Evolutionary conservation across 1,140 invertebrate species (phyloP).

Genomic region (Zaprionus kolodkinae): DNA sequence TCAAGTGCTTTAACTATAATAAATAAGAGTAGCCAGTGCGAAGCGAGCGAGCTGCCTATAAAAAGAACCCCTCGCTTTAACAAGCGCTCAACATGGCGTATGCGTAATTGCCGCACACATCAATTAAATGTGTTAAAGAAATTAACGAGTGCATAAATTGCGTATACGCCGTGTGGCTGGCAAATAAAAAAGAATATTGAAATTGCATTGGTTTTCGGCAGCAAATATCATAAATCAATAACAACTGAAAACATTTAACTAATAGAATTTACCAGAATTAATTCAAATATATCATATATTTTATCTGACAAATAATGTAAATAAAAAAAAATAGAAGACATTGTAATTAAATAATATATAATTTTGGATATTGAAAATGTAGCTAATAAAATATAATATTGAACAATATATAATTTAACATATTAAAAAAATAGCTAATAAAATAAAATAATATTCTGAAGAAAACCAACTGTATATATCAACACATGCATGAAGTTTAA

Average conservation of each 20-base stretch:
- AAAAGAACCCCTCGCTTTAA: conserved; percentile 13
- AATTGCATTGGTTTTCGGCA: background rate
- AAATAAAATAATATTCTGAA: too few relatives aligned
- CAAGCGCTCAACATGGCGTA: conserved; percentile 29
- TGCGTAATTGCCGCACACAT: conserved; percentile 19
- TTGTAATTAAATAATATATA: background rate
- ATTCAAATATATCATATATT: too few relatives aligned
- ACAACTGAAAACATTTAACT: background rate
- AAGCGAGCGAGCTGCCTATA: conserved; percentile 2
- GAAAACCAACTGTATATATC: too few relatives aligned
- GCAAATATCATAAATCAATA: too few relatives aligned
- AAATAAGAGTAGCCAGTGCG: conserved; percentile 18
- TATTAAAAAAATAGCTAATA: too few relatives aligned
- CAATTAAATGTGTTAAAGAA: conserved; percentile 12
- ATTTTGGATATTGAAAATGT: too few relatives aligned
- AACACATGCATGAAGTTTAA: too few relatives aligned
- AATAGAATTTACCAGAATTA: background rate
- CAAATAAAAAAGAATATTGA: background rate
- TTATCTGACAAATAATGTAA: too few relatives aligned
- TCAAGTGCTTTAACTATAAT: conserved; percentile 10
- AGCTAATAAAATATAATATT: too few relatives aligned
- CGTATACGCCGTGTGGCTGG: background rate
- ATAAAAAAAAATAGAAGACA: background rate
- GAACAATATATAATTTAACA: too few relatives aligned
- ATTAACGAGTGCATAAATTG: conserved; percentile 15